A percentile compares a stretch with the other conserved stretches of the same genome.
Conservation (phyloP, 2,113 vertebrate genomes). For the Sorex fumeus region DNA sequence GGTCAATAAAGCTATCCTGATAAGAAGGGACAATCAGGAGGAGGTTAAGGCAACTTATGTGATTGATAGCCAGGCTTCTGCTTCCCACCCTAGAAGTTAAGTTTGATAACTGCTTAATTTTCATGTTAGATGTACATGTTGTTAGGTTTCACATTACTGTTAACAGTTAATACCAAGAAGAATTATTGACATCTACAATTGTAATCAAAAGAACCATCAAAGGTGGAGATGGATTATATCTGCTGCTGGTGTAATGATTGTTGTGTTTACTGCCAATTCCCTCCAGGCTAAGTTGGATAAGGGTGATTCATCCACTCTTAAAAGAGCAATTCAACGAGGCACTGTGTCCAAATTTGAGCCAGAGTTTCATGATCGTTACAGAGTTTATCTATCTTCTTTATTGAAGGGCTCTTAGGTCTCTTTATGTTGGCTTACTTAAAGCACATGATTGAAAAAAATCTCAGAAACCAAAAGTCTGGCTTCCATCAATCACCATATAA, state of each 20-base stretch:
- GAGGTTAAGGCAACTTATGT: conserved; percentile 2
- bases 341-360: conserved; percentile 38
- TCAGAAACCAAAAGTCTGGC: conserved; percentile 38
- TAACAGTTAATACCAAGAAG: conserved; percentile 61
- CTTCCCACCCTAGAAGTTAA: conserved; percentile 38
- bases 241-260: conserved; percentile 35
- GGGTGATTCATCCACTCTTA: conserved; percentile 52
- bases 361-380: conserved; percentile 59
- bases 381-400: conserved; percentile 36
- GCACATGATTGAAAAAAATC: conserved; percentile 8
- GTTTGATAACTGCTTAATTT: conserved; percentile 35
- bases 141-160: conserved; percentile 16
- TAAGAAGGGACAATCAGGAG: conserved; percentile 12
- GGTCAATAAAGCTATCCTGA: neutral
- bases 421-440: conserved; percentile 32
- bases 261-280: conserved; percentile 55
- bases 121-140: conserved; percentile 52
- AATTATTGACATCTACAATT: conserved; percentile 70
- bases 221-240: conserved; percentile 34
- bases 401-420: conserved; percentile 50
- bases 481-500: neutral
- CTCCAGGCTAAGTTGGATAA: conserved; percentile 63
- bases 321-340: conserved; percentile 56
- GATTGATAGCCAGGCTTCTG: conserved; percentile 43
- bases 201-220: conserved; percentile 71